Conservation (phyloP, 2,797 vertebrate genomes). For the Poliocrania exsul region DNA sequence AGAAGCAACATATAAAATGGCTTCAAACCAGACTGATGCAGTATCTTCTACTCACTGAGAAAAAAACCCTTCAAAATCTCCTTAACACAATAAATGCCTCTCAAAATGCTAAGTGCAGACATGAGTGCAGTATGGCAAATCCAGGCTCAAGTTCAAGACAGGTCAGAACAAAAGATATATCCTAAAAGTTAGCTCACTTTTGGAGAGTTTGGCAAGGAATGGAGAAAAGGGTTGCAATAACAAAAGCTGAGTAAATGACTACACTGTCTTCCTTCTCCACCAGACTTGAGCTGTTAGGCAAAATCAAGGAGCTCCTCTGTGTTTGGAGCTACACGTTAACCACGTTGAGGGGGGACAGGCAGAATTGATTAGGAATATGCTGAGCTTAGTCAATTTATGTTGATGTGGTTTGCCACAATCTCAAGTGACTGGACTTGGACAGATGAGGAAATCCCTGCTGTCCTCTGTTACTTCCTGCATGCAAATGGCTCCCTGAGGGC, state of each 20-base stretch:
- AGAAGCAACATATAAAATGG: constrained; percentile 33
- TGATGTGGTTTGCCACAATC: not conserved
- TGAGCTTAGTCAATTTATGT: not conserved
- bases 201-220: not conserved
- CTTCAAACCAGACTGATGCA: constrained; percentile 49
- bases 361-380: not conserved
- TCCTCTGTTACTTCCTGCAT: not conserved
- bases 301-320: not conserved
- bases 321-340: not conserved
- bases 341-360: not conserved
- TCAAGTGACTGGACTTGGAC: not conserved
- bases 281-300: not conserved
- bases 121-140: not conserved
- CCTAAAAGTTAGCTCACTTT: not conserved
- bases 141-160: not conserved
- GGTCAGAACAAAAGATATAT: not conserved
- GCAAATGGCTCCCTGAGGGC: not conserved
- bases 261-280: not conserved
- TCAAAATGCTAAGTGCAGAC: not conserved
- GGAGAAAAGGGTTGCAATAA: not conserved
- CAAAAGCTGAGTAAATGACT: not conserved
- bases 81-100: not conserved
- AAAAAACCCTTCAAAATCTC: not conserved
- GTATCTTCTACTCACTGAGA: not conserved
- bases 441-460: constrained; percentile 1